Percentiles rank a stretch among this genome's conserved stretches.
Evolutionary conservation across 2,888 invertebrate species (phyloP).

Genomic region (Margaritifera margaritifera): DNA sequence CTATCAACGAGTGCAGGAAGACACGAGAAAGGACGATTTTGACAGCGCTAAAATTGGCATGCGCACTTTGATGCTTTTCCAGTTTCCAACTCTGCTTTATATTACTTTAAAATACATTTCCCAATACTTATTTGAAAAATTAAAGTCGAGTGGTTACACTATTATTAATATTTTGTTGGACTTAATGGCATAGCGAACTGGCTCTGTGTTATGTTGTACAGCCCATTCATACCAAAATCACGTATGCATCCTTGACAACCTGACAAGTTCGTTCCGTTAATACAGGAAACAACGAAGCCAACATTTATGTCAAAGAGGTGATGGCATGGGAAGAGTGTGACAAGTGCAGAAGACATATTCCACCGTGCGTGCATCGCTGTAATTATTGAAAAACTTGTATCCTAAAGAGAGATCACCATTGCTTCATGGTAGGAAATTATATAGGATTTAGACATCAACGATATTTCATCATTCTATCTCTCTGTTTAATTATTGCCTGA

Average conservation of each 20-base stretch:
- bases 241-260: constrained; percentile 13
- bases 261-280: no score
- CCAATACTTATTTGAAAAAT: constrained; percentile 26
- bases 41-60: constrained; percentile 5
- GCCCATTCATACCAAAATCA: constrained; percentile 15
- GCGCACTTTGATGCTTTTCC: constrained; percentile 24
- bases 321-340: constrained; percentile 34
- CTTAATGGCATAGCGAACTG: constrained; percentile 33
- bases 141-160: constrained; percentile 33
- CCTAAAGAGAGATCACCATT: constrained; percentile 65
- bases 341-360: constrained; percentile 41
- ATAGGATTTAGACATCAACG: constrained; percentile 58
- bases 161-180: constrained; percentile 37
- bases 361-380: constrained; percentile 61
- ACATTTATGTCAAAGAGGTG: no score
- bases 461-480: constrained; percentile 50
- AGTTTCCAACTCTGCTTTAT: constrained; percentile 30
- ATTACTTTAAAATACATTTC: constrained; percentile 28
- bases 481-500: constrained; percentile 38
- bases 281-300: neutral
- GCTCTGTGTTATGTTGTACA: constrained; percentile 30
- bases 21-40: neutral
- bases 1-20: constrained; percentile 12
- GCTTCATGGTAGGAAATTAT: constrained; percentile 60
- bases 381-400: constrained; percentile 59